Base-by-base conservation (phyloP, 2,888 invertebrate genomes). In the Petrolisthes cinctipes region DNA sequence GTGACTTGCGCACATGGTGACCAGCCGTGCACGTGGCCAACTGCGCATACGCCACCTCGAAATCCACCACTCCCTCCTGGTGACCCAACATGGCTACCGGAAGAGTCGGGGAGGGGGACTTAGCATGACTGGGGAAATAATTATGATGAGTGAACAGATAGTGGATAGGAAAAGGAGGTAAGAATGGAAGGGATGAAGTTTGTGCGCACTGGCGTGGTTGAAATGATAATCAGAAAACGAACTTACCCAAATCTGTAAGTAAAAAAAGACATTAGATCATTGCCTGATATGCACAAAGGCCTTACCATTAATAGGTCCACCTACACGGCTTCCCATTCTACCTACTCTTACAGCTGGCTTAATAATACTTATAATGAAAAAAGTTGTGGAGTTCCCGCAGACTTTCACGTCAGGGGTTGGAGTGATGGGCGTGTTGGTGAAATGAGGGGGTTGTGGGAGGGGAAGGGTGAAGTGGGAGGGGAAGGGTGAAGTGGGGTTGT, bases 11-110 rank as follows among this genome's bases (percentile, higher is more conserved):
- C 14, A 90, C 85, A 61, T 86, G 87, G 7, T 86, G 79, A 51
- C 90, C 90, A 7, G 90, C 90, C 0, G 87, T 89, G 84, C 90
- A 90, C 17, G 85, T 82, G 5, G 87, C 87, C 23, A 90, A 81
- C 76, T 87, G 86, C 4, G 87, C 85, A 75, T 89, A 90, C 37
- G 89, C 87, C 37, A 85, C 83, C 71, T 90, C 90, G 83, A 90
- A 90, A 76, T 90, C 86, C 20, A 90, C 87, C 53, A 61, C 80
- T 6, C 81, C 80, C 51, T 80, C 81, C 71, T 88, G 86, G 78
- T 88, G 89, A n/a, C 86, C 89, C 68, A 89, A 71, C 86, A 86
- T 83, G 53, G 83, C 37, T 37, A 37, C 37, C 37, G 37, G 37
- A 37, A 37, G 37, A 37, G 37, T 37, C 2, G 2, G 37, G 37